Evolutionary conservation across 2,888 invertebrate genomes (phyloP), one percentile per base, ranked within the genome.

Genomic region (Drosophila hamatofila): DNA sequence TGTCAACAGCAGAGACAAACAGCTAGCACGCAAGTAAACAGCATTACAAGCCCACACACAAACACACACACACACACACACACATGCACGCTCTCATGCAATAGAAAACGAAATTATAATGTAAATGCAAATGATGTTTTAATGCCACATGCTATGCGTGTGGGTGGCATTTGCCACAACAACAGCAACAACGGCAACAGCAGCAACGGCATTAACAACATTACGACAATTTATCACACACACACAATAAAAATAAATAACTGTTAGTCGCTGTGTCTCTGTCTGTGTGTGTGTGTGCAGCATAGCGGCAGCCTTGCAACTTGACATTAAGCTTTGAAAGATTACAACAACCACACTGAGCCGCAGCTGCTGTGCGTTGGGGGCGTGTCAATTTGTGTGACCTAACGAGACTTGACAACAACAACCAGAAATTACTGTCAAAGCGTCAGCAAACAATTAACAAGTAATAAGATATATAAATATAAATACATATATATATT

Each of bases 241-340:
- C 66, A 85, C 63, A 77, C 62, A 77, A 64, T 72, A 56, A 72
- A 81, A 75, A 67, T 59, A 82, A 83, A 80, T 76, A 85, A 69
- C 62, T 55, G 68, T 75, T 59, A 48, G 30, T 51, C 35, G 21
- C 39, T 46, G 48, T 27, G 27, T 9, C 27, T 8, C 30, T 37
- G 49, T 23, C 3, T 25, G 33, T 9, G 23, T 55, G 25, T 18
- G n/a, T 51, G 60, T 56, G 42, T 70, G 70, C 62, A 73, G 52
- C 73, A 59, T 12, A 51, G 42, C 42, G 57, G 54, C 72, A 83
- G 75, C 87, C 83, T 78, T 78, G 83, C 81, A 83, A 77, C 81
- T 67, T 85, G 81, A 80, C 86, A 81, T 83, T 87, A 86, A 85
- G 81, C 72, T 61, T 51, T 16, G n/a, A 67, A 21, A 72, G 67